A percentile compares a stretch with the other conserved stretches of the same genome.
phyloP scores from a whole-genome alignment of 2,113 vertebrate genomes.

The Coptodon rendalli region DNA sequence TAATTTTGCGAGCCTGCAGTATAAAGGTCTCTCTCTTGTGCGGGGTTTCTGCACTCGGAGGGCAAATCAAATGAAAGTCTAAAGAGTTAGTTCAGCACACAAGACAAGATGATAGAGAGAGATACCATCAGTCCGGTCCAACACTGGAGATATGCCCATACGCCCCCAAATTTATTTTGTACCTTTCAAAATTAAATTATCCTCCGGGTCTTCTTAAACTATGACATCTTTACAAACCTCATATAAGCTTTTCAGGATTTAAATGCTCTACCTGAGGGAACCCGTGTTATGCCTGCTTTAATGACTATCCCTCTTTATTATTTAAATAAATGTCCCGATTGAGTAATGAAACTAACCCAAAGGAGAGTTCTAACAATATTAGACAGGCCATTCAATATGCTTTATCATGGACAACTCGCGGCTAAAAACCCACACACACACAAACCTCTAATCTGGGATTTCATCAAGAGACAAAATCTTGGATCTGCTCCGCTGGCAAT shows the following conservation, averaged over 20 bases:
- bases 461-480: conserved; percentile 41
- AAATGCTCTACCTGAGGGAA: not conserved
- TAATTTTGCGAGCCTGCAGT: conserved; percentile 59
- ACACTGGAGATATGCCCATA: not conserved
- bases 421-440: conserved; percentile 26
- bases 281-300: not conserved
- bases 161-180: not conserved
- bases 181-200: not conserved
- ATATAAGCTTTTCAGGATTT: not conserved
- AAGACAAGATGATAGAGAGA: conserved; percentile 37
- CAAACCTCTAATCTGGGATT: conserved; percentile 33
- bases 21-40: conserved; percentile 60
- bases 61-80: conserved; percentile 23
- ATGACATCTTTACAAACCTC: not conserved
- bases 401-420: not conserved
- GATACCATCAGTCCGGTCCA: conserved; percentile 15
- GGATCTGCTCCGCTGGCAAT: conserved; percentile 40
- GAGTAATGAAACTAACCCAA: not conserved
- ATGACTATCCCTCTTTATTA: not conserved
- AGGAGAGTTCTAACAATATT: conserved; percentile 2
- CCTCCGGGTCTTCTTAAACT: not conserved
- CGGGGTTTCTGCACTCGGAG: not conserved
- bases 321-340: not conserved
- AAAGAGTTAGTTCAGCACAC: not conserved
- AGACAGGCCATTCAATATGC: conserved; percentile 3